Percentiles rank a stretch among this genome's conserved stretches.
These are phyloP conservation scores for Nicator chloris DNA, from an alignment of 2,113 vertebrate genomes.

Conservation along the genomic window DNA sequence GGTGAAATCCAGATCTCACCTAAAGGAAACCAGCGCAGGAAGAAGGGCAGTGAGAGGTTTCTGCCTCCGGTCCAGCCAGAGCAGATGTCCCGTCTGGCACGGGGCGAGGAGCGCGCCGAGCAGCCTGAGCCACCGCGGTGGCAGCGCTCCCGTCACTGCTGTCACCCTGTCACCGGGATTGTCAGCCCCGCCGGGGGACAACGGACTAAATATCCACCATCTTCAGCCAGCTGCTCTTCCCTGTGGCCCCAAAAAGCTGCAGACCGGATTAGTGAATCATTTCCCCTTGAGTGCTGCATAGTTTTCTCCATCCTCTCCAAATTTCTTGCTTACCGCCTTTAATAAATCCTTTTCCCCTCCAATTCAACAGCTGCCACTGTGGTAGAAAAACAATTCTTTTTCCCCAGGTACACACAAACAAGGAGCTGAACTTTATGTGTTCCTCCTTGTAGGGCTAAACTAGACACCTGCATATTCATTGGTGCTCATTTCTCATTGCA, in stretches of 20 bases:
- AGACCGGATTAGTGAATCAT: not conserved
- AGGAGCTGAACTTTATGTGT: not conserved
- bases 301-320: not conserved
- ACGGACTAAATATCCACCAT: not conserved
- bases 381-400: not conserved
- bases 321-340: not conserved
- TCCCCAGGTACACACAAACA: not conserved
- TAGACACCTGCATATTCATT: not conserved
- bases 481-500: not conserved
- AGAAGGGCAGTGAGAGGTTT: not conserved
- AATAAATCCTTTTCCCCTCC: not conserved
- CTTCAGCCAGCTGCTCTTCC: not conserved
- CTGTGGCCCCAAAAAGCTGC: not conserved
- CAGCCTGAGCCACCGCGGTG: not conserved
- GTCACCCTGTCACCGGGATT: not conserved
- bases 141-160: not conserved
- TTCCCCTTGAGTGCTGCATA: not conserved
- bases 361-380: not conserved
- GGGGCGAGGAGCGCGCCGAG: rapidly evolving
- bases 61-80: not conserved
- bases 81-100: not conserved
- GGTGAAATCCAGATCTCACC: not conserved
- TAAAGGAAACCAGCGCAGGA: not conserved
- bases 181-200: not conserved
- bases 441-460: not conserved